phyloP scores from a whole-genome alignment of 2,113 vertebrate species.

The Athene noctua region DNA sequence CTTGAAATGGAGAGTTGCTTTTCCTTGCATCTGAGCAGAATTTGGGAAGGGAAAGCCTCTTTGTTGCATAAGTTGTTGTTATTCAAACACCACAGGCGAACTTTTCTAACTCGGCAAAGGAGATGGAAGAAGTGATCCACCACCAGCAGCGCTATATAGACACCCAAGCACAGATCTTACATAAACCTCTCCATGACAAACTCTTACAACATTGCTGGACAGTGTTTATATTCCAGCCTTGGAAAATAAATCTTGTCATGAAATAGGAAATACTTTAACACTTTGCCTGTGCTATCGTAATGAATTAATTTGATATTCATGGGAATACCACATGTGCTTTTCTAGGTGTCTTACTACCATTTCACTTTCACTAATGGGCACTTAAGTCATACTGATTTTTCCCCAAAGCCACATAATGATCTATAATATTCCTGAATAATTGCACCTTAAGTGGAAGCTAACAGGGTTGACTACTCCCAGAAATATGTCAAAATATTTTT shows the following conservation, averaged over 20 bases:
- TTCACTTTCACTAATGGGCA: conserved; percentile 70
- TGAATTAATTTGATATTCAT: conserved; percentile 67
- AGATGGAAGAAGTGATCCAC: not conserved
- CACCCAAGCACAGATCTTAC: not conserved
- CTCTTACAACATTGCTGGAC: not conserved
- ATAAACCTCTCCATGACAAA: not conserved
- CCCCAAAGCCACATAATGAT: conserved; percentile 71
- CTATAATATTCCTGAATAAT: conserved; percentile 71
- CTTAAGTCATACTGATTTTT: conserved; percentile 66
- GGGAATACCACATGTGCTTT: conserved; percentile 39
- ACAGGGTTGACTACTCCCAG: conserved; percentile 58
- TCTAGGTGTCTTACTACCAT: conserved; percentile 58
- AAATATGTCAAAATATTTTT: conserved; percentile 68
- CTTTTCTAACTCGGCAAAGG: not conserved
- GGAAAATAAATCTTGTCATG: conserved; percentile 28
- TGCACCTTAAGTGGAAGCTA: conserved; percentile 66
- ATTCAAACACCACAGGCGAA: not conserved
- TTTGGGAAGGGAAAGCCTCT: not conserved
- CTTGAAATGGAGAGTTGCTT: not conserved
- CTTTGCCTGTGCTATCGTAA: conserved; percentile 30
- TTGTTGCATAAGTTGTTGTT: not conserved
- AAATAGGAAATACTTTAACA: conserved; percentile 37
- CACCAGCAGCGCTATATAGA: not conserved
- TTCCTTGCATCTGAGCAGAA: not conserved
- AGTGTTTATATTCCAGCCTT: conserved; percentile 24